Evolutionary conservation across 2,797 vertebrate species (phyloP).

Genomic region (Hydrolagus colliei): DNA sequence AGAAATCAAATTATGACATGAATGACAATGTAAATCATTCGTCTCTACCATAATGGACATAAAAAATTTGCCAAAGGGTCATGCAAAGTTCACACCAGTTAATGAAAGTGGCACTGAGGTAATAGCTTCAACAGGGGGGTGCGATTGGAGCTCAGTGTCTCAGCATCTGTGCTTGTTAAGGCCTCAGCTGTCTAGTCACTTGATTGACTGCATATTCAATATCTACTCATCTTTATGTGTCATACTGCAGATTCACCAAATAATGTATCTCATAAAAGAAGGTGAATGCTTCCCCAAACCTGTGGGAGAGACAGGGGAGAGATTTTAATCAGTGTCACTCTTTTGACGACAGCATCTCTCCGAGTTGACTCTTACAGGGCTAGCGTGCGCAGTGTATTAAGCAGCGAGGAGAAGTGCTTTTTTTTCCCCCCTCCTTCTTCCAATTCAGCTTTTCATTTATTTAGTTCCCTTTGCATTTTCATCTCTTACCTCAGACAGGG

Average conservation of each 20-base stretch:
- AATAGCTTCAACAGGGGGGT: conserved; percentile 55
- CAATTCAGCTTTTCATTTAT: conserved; percentile 30
- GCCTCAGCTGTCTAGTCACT: conserved; percentile 32
- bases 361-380: conserved; percentile 24
- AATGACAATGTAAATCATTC: conserved; percentile 70
- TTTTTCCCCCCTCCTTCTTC: conserved; percentile 2
- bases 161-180: conserved; percentile 32
- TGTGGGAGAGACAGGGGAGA: conserved; percentile 30
- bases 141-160: conserved; percentile 30
- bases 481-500: conserved; percentile 21
- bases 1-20: conserved; percentile 74
- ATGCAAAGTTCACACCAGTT: conserved; percentile 72
- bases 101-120: conserved; percentile 74
- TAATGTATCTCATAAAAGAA: conserved; percentile 33
- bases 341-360: conserved; percentile 24
- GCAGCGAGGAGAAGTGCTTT: conserved; percentile 1
- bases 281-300: conserved; percentile 32
- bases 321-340: conserved; percentile 32
- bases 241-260: conserved; percentile 32
- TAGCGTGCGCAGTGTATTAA: conserved; percentile 28
- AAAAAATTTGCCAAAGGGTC: conserved; percentile 71
- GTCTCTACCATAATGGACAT: conserved; percentile 65
- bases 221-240: conserved; percentile 32
- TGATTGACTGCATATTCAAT: conserved; percentile 36
- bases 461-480: conserved; percentile 31